These are phyloP conservation scores for Athene cunicularia DNA, from an alignment of 2,113 vertebrate species.

Conservation along the genomic window DNA sequence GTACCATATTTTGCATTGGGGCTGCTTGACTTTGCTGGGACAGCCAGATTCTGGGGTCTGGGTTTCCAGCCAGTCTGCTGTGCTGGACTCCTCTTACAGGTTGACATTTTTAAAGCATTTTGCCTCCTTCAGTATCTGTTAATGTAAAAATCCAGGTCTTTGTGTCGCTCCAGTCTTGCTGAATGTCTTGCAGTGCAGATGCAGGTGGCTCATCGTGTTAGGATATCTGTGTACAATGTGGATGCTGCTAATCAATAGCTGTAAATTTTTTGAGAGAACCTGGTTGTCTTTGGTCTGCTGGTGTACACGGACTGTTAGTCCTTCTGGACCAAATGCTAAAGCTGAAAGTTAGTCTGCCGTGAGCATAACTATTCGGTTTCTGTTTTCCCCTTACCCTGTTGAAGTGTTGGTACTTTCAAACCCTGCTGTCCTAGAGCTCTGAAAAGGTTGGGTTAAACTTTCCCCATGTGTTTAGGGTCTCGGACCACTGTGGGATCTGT, in stretches of 20 bases:
- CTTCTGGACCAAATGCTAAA: neutral
- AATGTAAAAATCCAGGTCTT: neutral
- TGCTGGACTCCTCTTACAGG: neutral
- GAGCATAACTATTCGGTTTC: neutral
- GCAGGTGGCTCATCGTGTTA: accelerated
- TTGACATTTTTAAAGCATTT: neutral
- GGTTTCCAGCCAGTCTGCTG: neutral
- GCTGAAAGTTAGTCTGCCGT: neutral
- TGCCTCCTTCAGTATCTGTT: neutral
- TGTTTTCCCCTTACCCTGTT: neutral
- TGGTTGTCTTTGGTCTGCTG: neutral
- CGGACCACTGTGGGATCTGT: neutral
- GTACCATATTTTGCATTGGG: neutral
- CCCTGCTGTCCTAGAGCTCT: neutral
- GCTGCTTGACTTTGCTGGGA: neutral
- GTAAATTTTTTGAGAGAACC: neutral
- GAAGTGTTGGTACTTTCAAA: neutral
- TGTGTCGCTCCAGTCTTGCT: neutral
- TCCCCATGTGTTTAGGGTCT: neutral
- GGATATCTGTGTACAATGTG: neutral
- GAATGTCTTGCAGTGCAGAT: neutral
- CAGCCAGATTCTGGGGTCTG: neutral
- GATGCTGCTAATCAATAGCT: neutral
- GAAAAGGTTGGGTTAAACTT: neutral
- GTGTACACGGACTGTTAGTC: neutral